Evolutionary conservation across 2,797 vertebrate genomes (phyloP), one percentile per base, ranked within the genome.

Genomic region (Myotis planiceps): DNA sequence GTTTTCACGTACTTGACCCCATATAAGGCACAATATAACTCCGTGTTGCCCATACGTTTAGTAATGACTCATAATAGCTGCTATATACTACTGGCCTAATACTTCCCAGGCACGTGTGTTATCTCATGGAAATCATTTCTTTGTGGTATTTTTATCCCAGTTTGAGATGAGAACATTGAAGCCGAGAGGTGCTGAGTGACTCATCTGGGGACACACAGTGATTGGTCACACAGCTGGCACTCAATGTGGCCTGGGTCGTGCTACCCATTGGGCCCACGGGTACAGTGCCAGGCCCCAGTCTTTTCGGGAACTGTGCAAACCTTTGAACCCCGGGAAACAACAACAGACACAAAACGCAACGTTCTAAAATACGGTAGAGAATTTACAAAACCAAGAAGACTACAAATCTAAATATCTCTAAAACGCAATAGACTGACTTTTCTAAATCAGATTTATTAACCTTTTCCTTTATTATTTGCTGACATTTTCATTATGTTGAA

Each of bases 141-240:
- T 68, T 55, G 71, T 2, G 37, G 15, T 76, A 45, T 53, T 89
- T 79, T 60, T 74, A 15, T 60, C 6, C 18, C 0, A 53, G 21
- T 83, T 84, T 95, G 39, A 60, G 29, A 60, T 72, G 51, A 94
- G 27, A 63, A 58, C 39, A 53, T 23, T 63, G 37, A 74, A 72
- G 72, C 34, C 15, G 16, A 76, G 65, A 75, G 47, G n/a, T 34
- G 12, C 15, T 68, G 15, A 66, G 9, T 25, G 89, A 72, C 65
- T 78, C 16, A 34, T 6, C 6, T 1, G 27, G 21, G 23, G 16
- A 49, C 19, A 55, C 32, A 21, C 6, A 81, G 27, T 9, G 19
- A 6, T 1, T 76, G 63, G 13, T 23, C 34, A 42, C 29, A 37
- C 2, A 78, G 27, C 1, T 18, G 37, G 18, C 15, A 37, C 7